phyloP scores from a whole-genome alignment of 1,140 invertebrate genomes.

The Macrostomum lignano region DNA sequence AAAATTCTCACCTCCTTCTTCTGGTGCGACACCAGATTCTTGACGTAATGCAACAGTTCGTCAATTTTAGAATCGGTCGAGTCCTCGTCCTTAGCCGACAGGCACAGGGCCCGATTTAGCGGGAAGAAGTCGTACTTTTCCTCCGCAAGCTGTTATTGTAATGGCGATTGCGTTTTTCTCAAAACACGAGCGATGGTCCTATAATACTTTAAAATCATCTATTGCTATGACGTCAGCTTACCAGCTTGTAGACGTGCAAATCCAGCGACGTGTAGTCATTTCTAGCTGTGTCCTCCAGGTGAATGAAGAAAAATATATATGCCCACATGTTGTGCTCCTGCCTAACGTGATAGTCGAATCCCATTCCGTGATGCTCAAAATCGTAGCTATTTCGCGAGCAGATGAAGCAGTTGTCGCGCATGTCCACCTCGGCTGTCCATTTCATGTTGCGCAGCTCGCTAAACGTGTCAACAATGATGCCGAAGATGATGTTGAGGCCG shows the following conservation, averaged over 20 bases:
- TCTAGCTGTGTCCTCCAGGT: conserved; percentile 20
- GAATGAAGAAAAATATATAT: conserved; percentile 26
- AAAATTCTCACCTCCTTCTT: conserved; percentile 9
- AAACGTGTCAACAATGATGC: conserved; percentile 17
- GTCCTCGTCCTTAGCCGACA: conserved; percentile 10
- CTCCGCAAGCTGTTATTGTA: conserved; percentile 12
- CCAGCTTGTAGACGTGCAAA: conserved; percentile 17
- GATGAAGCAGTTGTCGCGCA: conserved; percentile 22
- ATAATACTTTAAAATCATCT: too few species aligned
- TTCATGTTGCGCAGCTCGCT: conserved; percentile 21
- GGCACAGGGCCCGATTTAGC: conserved; percentile 21
- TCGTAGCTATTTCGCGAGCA: conserved; percentile 21
- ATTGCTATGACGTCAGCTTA: too few species aligned
- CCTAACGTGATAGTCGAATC: conserved; percentile 22
- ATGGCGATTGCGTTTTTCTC: neutral
- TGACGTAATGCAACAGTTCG: conserved; percentile 8
- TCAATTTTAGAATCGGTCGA: conserved; percentile 10
- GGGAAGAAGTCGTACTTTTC: conserved; percentile 26
- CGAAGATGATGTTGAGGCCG: conserved; percentile 6
- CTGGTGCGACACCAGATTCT: conserved; percentile 7
- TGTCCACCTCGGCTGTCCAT: conserved; percentile 23
- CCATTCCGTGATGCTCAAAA: conserved; percentile 19
- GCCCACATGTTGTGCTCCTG: conserved; percentile 27
- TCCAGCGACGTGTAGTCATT: conserved; percentile 25
- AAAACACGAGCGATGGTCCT: neutral